A percentile compares a stretch with the other conserved stretches of the same genome.
Evolutionary conservation across 2,797 vertebrate species (phyloP).

Genomic region (Furcifer pardalis): DNA sequence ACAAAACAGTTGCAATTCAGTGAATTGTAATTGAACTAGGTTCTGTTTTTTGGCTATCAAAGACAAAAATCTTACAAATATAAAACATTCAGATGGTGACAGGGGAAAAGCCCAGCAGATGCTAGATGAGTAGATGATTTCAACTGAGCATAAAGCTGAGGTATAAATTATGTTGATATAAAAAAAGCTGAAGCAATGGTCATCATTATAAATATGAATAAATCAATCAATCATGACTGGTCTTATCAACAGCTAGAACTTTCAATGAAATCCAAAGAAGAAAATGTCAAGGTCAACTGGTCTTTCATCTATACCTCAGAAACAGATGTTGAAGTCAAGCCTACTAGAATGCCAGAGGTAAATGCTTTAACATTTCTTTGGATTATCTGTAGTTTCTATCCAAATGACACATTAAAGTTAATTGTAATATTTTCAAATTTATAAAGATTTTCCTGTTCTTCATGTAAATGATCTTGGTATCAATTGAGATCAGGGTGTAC

Average conservation of each 20-base stretch:
- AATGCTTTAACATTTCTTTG: slow-evolving; percentile 50
- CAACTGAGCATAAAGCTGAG: neutral
- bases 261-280: slow-evolving; percentile 79
- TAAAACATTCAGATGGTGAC: neutral
- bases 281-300: slow-evolving; percentile 86
- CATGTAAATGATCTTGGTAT: neutral
- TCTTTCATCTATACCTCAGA: slow-evolving; percentile 74
- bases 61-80: neutral
- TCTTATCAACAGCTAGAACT: slow-evolving; percentile 83
- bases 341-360: slow-evolving; percentile 79
- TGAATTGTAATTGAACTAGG: neutral
- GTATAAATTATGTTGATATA: neutral
- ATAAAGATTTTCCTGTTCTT: neutral
- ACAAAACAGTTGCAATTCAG: neutral
- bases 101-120: neutral
- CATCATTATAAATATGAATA: neutral
- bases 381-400: neutral
- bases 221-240: slow-evolving; percentile 19
- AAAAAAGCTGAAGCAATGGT: no score
- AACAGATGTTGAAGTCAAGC: slow-evolving; percentile 78
- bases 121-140: neutral
- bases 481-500: neutral
- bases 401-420: neutral
- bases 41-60: neutral
- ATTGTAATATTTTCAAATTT: no score